Evolutionary conservation across 2,797 vertebrate species (phyloP).

Genomic region (Helarctos malayanus): DNA sequence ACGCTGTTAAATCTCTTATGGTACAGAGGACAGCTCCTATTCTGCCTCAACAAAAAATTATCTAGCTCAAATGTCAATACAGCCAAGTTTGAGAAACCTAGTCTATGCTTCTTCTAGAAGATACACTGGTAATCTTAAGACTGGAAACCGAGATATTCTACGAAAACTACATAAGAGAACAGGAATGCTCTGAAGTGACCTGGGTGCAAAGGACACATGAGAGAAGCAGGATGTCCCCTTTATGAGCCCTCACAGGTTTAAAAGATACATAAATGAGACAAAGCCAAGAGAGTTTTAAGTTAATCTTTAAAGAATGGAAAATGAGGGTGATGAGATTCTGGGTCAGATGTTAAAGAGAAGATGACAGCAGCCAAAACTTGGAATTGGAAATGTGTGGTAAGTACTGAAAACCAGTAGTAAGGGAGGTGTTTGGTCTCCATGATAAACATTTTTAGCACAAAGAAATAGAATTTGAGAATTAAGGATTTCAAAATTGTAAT

Average conservation of each 20-base stretch:
- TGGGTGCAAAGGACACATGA: not conserved
- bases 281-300: not conserved
- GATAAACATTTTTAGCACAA: not conserved
- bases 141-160: not conserved
- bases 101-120: not conserved
- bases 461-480: not conserved
- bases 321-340: slow-evolving; percentile 5
- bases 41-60: not conserved
- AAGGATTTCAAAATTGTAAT: not conserved
- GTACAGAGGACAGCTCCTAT: not conserved
- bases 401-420: not conserved
- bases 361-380: not conserved
- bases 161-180: not conserved
- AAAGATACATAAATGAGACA: not conserved
- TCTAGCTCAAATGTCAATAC: not conserved
- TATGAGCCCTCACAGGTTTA: not conserved
- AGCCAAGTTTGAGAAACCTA: not conserved
- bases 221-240: not conserved
- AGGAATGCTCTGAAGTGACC: not conserved
- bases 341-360: not conserved
- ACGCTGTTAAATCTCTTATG: not conserved
- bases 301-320: not conserved
- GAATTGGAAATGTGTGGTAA: not conserved
- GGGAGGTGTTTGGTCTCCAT: not conserved
- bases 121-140: not conserved